Base-by-base conservation (phyloP, 2,113 vertebrate species). In the Pseudorasbora parva region DNA sequence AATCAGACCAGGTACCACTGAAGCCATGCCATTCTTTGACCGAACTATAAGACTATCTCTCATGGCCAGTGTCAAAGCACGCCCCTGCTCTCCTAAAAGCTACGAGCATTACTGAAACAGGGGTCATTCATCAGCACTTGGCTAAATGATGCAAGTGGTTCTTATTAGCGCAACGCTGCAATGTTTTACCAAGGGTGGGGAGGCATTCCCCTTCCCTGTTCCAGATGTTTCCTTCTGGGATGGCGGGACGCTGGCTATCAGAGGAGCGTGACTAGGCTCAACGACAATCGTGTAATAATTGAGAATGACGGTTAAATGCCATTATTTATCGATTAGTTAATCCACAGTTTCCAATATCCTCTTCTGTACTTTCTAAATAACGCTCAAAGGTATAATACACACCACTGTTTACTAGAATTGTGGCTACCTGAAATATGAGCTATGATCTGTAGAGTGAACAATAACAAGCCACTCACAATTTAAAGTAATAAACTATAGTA, bases 181-280 rank as follows among this genome's bases (percentile, higher is more conserved):
- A 81, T 85, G 84, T 87, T 85, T 81, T 86, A 84, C 51, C 27
- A 92, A 92, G 89, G 91, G 89, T 91, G 60, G 87, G 87, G 86
- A 86, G 82, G 23, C 83, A 21, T 81, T 64, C 71, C 78, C 25
- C 68, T 84, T 81, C 81, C 11, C 64, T 6, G 9, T 85, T 86
- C 87, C 84, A 86, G 87, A 88, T 88, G 87, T 88, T 85, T 49
- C 47, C 14, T 45, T 81, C 68, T 56, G 17, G 41, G 60, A 78
- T 72, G 54, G 84, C 49, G 81, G 78, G 78, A 84, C 30, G 27
- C 81, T 45, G 51, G 47, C 81, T 80, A 73, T 78, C 62, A 81
- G 54, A 64, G 62, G 45, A 81, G 82, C 27, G 7, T 81, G 77
- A 86, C 77, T 54, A 19, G 75, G 43, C 23, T 60, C 14, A 25